Evolutionary conservation across 2,888 invertebrate species (phyloP).

Genomic region (Neocrepidodera transversa): DNA sequence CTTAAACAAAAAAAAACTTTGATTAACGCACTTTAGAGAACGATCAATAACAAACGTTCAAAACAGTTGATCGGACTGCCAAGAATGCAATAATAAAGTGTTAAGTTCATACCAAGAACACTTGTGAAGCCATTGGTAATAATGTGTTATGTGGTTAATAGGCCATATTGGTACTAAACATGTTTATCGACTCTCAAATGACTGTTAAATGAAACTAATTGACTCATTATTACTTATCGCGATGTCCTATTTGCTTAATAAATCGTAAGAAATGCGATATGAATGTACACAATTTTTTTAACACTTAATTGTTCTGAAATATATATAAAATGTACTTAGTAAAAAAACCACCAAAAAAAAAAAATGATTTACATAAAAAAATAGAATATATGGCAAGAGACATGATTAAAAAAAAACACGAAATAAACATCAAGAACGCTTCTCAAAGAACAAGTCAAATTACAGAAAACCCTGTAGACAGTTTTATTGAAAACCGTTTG

Average conservation of each 20-base stretch:
- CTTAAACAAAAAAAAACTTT: background rate
- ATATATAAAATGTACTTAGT: too few species aligned
- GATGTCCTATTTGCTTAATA: slow-evolving; percentile 24
- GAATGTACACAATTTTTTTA: too few species aligned
- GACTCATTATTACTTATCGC: slow-evolving; percentile 22
- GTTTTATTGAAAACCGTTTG: slow-evolving; percentile 45
- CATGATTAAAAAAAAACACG: slow-evolving; percentile 4
- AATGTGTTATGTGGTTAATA: slow-evolving; percentile 16
- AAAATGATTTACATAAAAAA: background rate
- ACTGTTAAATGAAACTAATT: slow-evolving; percentile 25
- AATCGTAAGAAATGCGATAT: slow-evolving; percentile 2
- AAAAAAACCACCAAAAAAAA: too few species aligned
- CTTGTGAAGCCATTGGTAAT: slow-evolving; percentile 7
- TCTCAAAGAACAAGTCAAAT: slow-evolving; percentile 34
- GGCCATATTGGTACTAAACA: slow-evolving; percentile 26
- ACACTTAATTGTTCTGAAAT: too few species aligned
- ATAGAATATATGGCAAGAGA: background rate
- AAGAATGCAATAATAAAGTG: slow-evolving; percentile 11
- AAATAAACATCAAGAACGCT: slow-evolving; percentile 14
- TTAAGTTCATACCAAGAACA: slow-evolving; percentile 5
- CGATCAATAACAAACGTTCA: background rate
- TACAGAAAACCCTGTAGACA: slow-evolving; percentile 38
- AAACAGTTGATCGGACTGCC: background rate
- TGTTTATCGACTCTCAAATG: slow-evolving; percentile 23
- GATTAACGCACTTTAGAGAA: background rate